Evolutionary conservation across 2,113 vertebrate species (phyloP).

Genomic region (Narcine bancroftii): DNA sequence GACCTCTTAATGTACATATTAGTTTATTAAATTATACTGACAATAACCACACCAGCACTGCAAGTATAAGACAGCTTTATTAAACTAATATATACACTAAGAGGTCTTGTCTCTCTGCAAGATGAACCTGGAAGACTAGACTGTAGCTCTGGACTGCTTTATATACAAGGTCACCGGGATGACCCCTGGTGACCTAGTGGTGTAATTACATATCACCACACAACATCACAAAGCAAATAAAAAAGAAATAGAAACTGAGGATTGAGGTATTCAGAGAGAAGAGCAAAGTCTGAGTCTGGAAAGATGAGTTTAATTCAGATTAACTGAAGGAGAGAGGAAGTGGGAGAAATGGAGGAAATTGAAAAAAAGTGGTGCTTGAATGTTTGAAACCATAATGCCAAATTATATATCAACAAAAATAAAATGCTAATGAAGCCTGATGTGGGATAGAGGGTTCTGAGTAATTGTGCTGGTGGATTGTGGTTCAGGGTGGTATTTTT

Average conservation of each 20-base stretch:
- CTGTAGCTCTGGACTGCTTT: no score
- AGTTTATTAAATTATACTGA: no score
- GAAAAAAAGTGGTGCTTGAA: neutral
- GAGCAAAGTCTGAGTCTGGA: neutral
- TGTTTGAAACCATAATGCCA: neutral
- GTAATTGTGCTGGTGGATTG: no score
- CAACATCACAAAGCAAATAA: neutral
- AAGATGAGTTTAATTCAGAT: neutral
- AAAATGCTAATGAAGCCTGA: neutral
- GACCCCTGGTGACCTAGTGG: no score
- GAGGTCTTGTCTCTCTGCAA: no score
- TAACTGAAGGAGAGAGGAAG: neutral
- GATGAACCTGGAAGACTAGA: no score
- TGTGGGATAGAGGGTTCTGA: neutral
- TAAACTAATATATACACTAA: no score
- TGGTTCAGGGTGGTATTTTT: neutral
- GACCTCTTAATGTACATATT: no score
- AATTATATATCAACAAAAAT: neutral
- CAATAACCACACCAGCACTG: no score
- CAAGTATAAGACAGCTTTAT: no score
- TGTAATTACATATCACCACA: no score
- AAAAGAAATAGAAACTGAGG: neutral
- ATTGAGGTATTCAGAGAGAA: neutral
- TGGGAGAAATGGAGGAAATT: neutral
- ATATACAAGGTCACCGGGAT: no score